A percentile compares a stretch with the other conserved stretches of the same genome.
Evolutionary conservation across 2,797 vertebrate genomes (phyloP).

Genomic region (Neosalanx taihuensis): DNA sequence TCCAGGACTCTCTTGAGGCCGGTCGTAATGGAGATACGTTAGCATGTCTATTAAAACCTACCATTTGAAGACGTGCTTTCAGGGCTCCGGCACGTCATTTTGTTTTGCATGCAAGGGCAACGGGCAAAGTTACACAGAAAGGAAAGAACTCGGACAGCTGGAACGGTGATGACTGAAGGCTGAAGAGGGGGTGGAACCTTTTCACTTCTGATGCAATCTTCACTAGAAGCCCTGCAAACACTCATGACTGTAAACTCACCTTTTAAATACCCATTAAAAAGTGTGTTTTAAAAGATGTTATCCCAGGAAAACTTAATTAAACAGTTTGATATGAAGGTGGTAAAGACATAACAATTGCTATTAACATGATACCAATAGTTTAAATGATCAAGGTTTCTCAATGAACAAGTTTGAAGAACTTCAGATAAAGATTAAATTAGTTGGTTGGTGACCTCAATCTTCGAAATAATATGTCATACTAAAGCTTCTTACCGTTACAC

Average conservation of each 20-base stretch:
- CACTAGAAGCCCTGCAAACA: background rate
- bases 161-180: background rate
- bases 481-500: slow-evolving; percentile 21
- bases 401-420: background rate
- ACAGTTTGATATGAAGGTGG: background rate
- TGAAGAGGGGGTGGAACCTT: background rate
- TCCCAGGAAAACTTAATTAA: background rate
- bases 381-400: background rate
- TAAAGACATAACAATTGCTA: background rate
- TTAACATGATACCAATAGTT: background rate
- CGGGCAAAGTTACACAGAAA: slow-evolving; percentile 13
- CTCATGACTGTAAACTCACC: too few species aligned
- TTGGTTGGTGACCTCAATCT: background rate
- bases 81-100: slow-evolving; percentile 31
- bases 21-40: slow-evolving; percentile 59
- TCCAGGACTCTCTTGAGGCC: slow-evolving; percentile 63
- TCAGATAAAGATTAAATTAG: background rate
- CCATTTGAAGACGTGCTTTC: slow-evolving; percentile 35
- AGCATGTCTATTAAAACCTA: slow-evolving; percentile 42
- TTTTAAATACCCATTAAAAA: too few species aligned
- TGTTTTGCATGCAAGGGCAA: slow-evolving; percentile 30
- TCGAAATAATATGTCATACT: background rate
- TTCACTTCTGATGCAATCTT: background rate
- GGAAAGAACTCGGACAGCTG: slow-evolving; percentile 15
- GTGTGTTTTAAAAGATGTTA: too few species aligned